Evolutionary conservation across 1,140 invertebrate genomes (phyloP), one percentile per base, ranked within the genome.

Genomic region (Eueides isabella): DNA sequence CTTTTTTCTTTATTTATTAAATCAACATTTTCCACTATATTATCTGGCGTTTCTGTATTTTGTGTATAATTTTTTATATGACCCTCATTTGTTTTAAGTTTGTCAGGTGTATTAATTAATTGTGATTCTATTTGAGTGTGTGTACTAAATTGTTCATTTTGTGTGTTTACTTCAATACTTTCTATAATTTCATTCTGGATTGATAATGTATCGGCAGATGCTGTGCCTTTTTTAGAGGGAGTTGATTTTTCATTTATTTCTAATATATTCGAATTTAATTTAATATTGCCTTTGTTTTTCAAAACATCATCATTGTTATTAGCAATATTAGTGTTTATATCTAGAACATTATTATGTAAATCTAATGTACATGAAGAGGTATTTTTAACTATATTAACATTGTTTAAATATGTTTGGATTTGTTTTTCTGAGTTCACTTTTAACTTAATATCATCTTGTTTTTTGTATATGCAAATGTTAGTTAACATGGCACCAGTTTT

Each of bases 391-490:
- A 63, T 19, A 62, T 29, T 26, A 31, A 64, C 26, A 68, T 75
- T 71, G n/a, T 67, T 75, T 48, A 83, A 66, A 23, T 80, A 83
- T 61, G 87, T 88, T 76, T 92, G 91, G 44, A 89, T 69, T 85
- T 86, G 85, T 62, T 75, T 78, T 28, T 92, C 87, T 48, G 80
- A 79, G 65, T 83, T 85, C 12, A 89, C 71, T 80, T 87, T 91
- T 41, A 91, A 62, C 63, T 87, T 77, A 6, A 85, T 67, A 85
- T 90, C 84, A 78, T 84, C 85, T 66, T 86, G 79, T 63, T 89
- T 90, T 63, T 85, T 88, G 61, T 88, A 88, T 61, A 92, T 90
- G 38, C 79, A 78, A 64, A 92, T 87, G 78, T 89, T 92, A 41
- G 91, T 85, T 67, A 90, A 26, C 30, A 84, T 86, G 69, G 80